Base-by-base conservation (phyloP, 2,113 vertebrate species). In the Chascanopsetta lugubris region DNA sequence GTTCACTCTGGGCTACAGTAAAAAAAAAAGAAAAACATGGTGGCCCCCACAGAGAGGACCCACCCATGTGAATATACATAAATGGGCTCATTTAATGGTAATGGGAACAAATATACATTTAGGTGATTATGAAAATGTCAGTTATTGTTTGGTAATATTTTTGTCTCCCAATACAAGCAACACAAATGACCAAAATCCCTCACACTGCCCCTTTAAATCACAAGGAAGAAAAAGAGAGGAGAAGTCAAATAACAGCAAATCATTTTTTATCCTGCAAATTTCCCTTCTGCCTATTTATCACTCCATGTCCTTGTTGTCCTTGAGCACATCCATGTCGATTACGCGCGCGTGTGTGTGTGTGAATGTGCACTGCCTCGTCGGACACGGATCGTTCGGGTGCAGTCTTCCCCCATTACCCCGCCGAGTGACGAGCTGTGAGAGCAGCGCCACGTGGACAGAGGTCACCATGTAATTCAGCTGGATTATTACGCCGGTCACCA, bases 391-490 rank as follows among this genome's bases (percentile, higher is more conserved):
- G 83, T 86, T 88, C 72, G 56, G 64, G 69, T 53, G 62, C 72
- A 62, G 76, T 80, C 75, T 76, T 81, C 80, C 47, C 79, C 64
- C 54, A 83, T 88, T 86, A 83, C 55, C 69, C 54, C 40, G 17
- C 50, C 1, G 68, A 86, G 77, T 78, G 85, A 86, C 18, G 55
- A 85, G 71, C 73, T 73, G 85, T 81, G 81, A 79, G 86, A 88
- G 80, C 82, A 54, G 76, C n/a, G 80, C 63, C 75, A 73, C 64
- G 32, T 66, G 73, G 62, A 63, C 77, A 75, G 75, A 88, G 88
- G 87, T 90, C 87, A 85, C 68, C 0, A 56, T 84, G 82, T 87
- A 89, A 85, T 87, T 77, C 80, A 64, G 70, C 60, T 70, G 82
- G 69, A 84, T 85, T 84, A 86, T 90, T 79, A 83, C 13, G 13